Evolutionary conservation across 2,797 vertebrate genomes (phyloP).

Genomic region (Characodon lateralis): DNA sequence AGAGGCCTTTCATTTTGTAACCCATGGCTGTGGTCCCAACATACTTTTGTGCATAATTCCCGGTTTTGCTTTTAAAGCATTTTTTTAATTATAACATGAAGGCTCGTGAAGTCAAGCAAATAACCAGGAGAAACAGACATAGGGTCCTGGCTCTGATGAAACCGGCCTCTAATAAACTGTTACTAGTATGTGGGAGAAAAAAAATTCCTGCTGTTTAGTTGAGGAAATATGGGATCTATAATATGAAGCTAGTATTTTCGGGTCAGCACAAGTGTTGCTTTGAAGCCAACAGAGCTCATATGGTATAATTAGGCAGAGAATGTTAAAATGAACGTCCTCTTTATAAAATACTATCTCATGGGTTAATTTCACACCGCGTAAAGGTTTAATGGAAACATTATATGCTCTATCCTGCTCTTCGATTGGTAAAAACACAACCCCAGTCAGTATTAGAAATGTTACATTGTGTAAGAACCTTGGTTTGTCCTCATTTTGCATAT

Average conservation of each 20-base stretch:
- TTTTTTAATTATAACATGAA: neutral
- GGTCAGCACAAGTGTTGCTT: slow-evolving; percentile 4
- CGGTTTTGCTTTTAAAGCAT: neutral
- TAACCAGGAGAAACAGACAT: neutral
- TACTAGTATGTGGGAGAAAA: neutral
- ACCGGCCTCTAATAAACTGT: neutral
- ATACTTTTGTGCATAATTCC: neutral
- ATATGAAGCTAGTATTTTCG: neutral
- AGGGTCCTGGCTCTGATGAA: neutral
- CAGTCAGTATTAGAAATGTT: neutral
- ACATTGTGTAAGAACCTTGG: neutral
- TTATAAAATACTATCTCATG: neutral
- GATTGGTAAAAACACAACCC: neutral
- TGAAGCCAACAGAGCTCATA: slow-evolving; percentile 1
- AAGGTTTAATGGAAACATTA: slow-evolving; percentile 1
- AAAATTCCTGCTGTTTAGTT: neutral
- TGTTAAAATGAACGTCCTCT: slow-evolving; percentile 1
- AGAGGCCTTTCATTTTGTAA: too few species aligned
- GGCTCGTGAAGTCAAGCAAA: neutral
- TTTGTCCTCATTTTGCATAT: neutral
- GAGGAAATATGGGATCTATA: neutral
- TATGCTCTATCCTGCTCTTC: neutral
- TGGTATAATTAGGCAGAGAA: slow-evolving; percentile 5
- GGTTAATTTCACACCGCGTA: neutral
- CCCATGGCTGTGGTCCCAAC: too few species aligned